Base-by-base conservation (phyloP, 2,113 vertebrate genomes). In the Hepsetus odoe region DNA sequence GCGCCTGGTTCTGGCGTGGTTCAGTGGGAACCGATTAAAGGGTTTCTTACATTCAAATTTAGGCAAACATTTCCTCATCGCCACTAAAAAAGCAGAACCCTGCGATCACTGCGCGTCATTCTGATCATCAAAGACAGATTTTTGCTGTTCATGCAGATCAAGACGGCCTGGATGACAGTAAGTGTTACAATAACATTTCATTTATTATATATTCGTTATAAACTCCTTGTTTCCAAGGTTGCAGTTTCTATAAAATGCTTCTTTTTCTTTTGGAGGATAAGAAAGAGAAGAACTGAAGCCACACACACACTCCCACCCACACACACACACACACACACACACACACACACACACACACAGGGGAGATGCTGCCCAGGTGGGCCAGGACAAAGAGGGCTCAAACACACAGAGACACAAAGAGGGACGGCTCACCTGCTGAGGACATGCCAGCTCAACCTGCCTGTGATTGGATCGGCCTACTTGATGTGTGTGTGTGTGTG, bases 351-450 rank as follows among this genome's bases (percentile, higher is more conserved):
- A 46, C 62, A 49, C 5, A 6, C 5, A 24, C 22, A 14, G 49
- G 44, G 69, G 64, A 49, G 79, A 75, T 20, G 58, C 76, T 77
- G 56, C 44, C 81, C 58, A 77, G 77, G 77, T 75, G 80, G 80
- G 38, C 74, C 20, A 71, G 81, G 62, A 78, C 42, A 64, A 20
- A 72, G 53, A 46, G 13, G 64, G 40, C 42, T 44, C 58, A 53
- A 61, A 61, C 38, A 59, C 61, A 72, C 33, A 74, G 70, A 55
- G 70, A 67, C 42, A 42, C 68, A 68, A 61, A 76, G 53, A 33
- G 32, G 79, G 35, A 73, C 59, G 59, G 51, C 40, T 84, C 80
- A 80, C 86, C 80, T 79, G 79, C 84, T 83, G 82, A 70, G 77
- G 46, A 24, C 56, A 75, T 64, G 61, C 65, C 51, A 68, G 35